A percentile compares a stretch with the other conserved stretches of the same genome.
phyloP scores from a whole-genome alignment of 2,797 vertebrate genomes.

The Stomatorhinus walkeri region DNA sequence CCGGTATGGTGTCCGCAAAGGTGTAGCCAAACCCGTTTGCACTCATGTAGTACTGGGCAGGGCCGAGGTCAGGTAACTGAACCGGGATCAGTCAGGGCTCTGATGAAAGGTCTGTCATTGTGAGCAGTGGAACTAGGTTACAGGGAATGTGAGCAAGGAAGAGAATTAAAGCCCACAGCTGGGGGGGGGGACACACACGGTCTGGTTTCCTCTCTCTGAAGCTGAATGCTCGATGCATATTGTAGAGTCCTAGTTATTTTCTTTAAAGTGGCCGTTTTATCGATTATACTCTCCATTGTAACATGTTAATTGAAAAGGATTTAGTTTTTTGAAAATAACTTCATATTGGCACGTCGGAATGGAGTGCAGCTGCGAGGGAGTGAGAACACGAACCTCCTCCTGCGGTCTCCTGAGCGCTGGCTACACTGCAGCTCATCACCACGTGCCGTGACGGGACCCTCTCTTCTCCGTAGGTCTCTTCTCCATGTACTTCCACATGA shows the following conservation, averaged over 20 bases:
- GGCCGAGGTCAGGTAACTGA: background rate
- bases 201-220: background rate
- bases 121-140: background rate
- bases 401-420: no score
- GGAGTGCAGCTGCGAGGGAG: background rate
- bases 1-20: no score
- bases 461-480: constrained; percentile 65
- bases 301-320: background rate
- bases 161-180: background rate
- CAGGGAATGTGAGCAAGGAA: background rate
- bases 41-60: background rate
- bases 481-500: constrained; percentile 91
- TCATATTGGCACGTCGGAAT: background rate
- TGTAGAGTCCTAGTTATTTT: background rate
- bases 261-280: background rate
- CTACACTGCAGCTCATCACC: background rate
- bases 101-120: constrained; percentile 2
- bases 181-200: background rate
- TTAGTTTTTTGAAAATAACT: background rate
- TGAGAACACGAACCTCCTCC: background rate
- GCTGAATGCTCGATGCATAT: background rate
- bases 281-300: background rate
- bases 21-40: background rate
- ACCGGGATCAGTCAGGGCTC: background rate
- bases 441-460: background rate